Evolutionary conservation across 2,797 vertebrate genomes (phyloP).

Genomic region (Cirrhinus mrigala): DNA sequence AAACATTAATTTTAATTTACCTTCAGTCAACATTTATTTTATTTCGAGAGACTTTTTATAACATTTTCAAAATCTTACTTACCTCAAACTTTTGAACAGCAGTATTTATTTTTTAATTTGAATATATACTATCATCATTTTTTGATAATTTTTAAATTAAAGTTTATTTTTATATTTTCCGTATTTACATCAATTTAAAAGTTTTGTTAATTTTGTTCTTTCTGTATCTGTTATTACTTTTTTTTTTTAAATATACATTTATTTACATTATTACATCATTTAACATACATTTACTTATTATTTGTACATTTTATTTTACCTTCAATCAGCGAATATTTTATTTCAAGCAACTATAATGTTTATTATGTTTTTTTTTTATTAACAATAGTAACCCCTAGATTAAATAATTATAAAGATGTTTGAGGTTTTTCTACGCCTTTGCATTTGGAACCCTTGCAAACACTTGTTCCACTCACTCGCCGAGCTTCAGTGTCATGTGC

Average conservation of each 20-base stretch:
- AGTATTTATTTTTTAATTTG: not conserved
- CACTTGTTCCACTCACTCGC: constrained; percentile 79
- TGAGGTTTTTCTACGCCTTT: not conserved
- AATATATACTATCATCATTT: not conserved
- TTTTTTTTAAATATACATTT: no score
- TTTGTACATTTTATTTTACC: no score
- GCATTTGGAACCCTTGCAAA: not conserved
- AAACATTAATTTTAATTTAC: no score
- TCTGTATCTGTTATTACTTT: no score
- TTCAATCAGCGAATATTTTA: no score
- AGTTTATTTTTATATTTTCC: no score
- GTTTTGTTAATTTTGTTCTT: no score
- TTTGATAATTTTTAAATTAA: no score
- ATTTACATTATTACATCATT: no score
- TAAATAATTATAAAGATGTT: not conserved
- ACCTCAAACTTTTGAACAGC: not conserved
- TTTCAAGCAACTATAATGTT: not conserved
- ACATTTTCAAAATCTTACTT: not conserved
- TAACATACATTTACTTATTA: no score
- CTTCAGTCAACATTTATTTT: not conserved
- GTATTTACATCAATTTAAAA: no score
- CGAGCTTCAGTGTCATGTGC: constrained; percentile 88
- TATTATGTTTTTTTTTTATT: not conserved
- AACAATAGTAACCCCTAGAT: not conserved
- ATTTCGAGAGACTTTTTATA: not conserved